These are phyloP conservation scores for Thysanoteuthis rhombus DNA, from an alignment of 2,888 invertebrate genomes.

Conservation along the genomic window DNA sequence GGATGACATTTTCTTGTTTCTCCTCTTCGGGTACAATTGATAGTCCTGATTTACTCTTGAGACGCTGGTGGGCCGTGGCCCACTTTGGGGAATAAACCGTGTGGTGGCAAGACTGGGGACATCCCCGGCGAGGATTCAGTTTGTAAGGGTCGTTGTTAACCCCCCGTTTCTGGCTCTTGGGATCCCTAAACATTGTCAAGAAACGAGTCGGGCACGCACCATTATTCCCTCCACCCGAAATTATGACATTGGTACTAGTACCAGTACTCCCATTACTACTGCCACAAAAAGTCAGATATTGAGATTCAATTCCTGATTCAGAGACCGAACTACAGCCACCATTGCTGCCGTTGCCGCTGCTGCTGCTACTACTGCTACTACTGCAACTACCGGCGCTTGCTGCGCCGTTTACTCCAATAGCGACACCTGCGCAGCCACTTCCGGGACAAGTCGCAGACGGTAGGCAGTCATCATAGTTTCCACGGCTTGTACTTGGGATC, in stretches of 20 bases:
- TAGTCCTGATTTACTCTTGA: constrained; percentile 1
- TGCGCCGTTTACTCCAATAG: background rate
- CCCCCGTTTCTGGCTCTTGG: background rate
- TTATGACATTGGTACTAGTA: constrained; percentile 34
- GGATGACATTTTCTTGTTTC: background rate
- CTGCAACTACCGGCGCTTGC: background rate
- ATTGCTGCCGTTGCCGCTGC: constrained; percentile 42
- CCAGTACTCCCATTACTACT: constrained; percentile 36
- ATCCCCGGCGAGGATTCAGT: constrained; percentile 1
- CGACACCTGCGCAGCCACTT: background rate
- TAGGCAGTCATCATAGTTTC: background rate
- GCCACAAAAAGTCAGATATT: constrained; percentile 35
- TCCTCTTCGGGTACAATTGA: constrained; percentile 24
- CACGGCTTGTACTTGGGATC: background rate
- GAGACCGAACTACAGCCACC: constrained; percentile 42
- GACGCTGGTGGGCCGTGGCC: background rate
- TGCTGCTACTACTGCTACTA: background rate
- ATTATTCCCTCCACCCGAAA: constrained; percentile 34
- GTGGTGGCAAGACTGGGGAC: constrained; percentile 17
- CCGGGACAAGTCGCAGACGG: background rate
- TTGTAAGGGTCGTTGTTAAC: background rate
- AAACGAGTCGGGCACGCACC: background rate
- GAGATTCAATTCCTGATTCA: constrained; percentile 37
- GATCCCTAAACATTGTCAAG: background rate
- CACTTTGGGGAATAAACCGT: constrained; percentile 14